Base-by-base conservation (phyloP, 2,888 invertebrate genomes). In the Cepaea hortensis region DNA sequence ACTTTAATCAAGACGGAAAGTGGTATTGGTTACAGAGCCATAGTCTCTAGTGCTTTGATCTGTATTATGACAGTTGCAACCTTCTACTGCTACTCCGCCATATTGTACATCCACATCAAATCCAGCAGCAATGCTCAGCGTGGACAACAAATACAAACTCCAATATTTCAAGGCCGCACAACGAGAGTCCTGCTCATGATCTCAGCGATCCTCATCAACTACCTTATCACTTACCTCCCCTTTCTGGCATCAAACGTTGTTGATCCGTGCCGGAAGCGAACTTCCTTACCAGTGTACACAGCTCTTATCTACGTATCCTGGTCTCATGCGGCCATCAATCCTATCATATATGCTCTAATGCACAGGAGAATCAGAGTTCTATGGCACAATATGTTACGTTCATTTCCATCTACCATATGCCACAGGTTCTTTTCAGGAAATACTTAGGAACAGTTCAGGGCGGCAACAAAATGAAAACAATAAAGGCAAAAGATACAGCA, bases 321-420 rank as follows among this genome's bases (percentile, higher is more conserved):
- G 84, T 84, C 84, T 23, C 84, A 84, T 48, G 48, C 77, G 2
- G 84, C 84, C 77, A 84, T 48, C 18, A 84, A 84, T 48, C 77
- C 84, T 20, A 9, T 84, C 65, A 84, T 84, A 20, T 85, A 85
- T 77, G 80, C 85, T 20, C 61, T 80, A 50, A 48, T 50, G 50
- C 65, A 85, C 55, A 79, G 23, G 3, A 50, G 61, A 13, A 85
- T 80, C 48, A 70, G 79, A 20, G 50, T 62, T 6, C 46, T 72
- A 62, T 85, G 85, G 80, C n/a, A 23, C 18, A 48, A 46, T 20
- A 13, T 35, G 3, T 48, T 81, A 55, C 55, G 55, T 55, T 55
- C 55, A 55, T 55, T 55, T 55, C 55, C 55, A 55, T 55, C 55
- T 55, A 11, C 55, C 55, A 6, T 55, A 55, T 11, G 6, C 55